Base-by-base conservation (phyloP, 1,140 invertebrate species). In the Zaprionus nigranus region DNA sequence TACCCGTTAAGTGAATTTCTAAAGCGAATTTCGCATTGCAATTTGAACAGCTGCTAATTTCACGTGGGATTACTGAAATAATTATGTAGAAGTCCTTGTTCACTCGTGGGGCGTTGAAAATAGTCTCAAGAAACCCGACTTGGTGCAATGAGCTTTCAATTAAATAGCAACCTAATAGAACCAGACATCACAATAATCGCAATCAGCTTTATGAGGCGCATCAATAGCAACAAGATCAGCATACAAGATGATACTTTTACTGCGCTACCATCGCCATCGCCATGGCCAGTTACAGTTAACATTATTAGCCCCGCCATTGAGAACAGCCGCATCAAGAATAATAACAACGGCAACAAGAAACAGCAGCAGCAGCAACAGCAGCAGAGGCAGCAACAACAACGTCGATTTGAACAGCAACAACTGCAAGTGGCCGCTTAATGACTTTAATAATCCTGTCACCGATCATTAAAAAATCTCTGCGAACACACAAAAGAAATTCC, bases 381-480 rank as follows among this genome's bases (percentile, higher is more conserved):
- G 58, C 56, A 66, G 57, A 62, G 54, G 43, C n/a, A 60, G 49
- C 54, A 82, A 38, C 68, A 38, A 46, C 56, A 53, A 11, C 53
- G 11, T 43, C 24, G 34, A 38, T 22, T 40, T 13, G 64, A 53
- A 67, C 61, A 30, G 28, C 28, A 78, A 61, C 61, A 73, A 82
- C 63, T 62, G 34, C 69, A 80, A 63, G 61, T 81, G 75, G 59
- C 56, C 43, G 72, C 85, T 90, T 90, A 88, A 90, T 90, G 86
- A 90, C 86, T 90, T 90, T 90, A 90, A 90, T 90, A 90, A 90
- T 90, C 86, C 85, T 90, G 85, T 90, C 85, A 90, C 81, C 85
- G 85, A 90, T 90, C 85, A 90, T 90, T 90, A 90, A 90, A 90
- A 90, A 90, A 90, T 85, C 81, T 90, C 56, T 77, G 64, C 62